Base-by-base conservation (phyloP, 2,888 invertebrate species). In the Coronaproctus castanopsis region DNA sequence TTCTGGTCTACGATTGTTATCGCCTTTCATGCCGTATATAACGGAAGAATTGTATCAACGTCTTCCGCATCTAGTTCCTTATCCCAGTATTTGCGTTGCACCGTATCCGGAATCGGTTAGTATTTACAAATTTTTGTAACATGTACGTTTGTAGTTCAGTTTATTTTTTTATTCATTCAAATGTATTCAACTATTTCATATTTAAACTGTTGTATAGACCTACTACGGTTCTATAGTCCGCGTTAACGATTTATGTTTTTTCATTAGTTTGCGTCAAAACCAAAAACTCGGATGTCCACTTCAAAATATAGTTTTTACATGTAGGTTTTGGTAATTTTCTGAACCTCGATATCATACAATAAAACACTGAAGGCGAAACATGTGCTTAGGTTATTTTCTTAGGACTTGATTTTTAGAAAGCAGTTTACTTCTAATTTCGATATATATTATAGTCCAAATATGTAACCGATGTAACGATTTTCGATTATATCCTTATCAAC, bases 1-100 rank as follows among this genome's bases (percentile, higher is more conserved):
- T 68, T 77, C 79, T 3, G 93, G 88, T 0, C 77, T 99, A 36
- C 80, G 89, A 63, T 76, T 93, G 60, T 76, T 98, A 19, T 85
- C 88, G 63, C 98, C 98, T 0, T 88, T 97, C 72, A 99, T 99
- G 98, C 98, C 98, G 0, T 92, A 87, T 72, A 79, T 99, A 63
- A 85, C 89, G 0, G 95, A 97, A 73, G 97, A 99, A 73, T 74
- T 99, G 65, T 98, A 81, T 76, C 93, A 93, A 73, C 78, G 93
- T 50, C 76, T 99, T 65, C 91, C 93, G 0, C 73, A 77, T 63
- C 73, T 73, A 24, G 75, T 79, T 51, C 73, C 71, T n/a, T 74
- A 78, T 62, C 83, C 86, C 0, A 95, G 95, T 67, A 87, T 98
- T 67, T 89, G 88, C 68, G 81, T 98, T 0, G 84, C 93, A 18